Percentiles rank a stretch among this genome's conserved stretches.
Evolutionary conservation across 2,113 vertebrate species (phyloP).

Genomic region (Psammodynastes pulverulentus): DNA sequence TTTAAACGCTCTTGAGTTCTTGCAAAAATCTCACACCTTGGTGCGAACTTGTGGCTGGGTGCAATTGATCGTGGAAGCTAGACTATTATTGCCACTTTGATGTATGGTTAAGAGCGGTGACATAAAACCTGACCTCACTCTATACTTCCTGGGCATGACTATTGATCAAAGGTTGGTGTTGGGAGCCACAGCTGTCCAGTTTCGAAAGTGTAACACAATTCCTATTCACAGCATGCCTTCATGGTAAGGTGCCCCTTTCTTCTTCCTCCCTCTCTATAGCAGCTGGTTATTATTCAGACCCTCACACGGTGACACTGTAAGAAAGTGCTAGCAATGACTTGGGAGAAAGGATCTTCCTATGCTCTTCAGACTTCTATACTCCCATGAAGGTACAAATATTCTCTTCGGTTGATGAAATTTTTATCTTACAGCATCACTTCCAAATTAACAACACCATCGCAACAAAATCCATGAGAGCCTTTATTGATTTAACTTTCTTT

Average conservation of each 20-base stretch:
- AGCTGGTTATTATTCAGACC: conserved; percentile 25
- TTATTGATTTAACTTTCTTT: background rate
- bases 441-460: background rate
- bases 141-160: conserved; percentile 48
- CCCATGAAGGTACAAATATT: no score
- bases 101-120: conserved; percentile 25
- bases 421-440: background rate
- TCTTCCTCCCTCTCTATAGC: conserved; percentile 26
- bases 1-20: background rate
- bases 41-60: background rate
- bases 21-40: background rate
- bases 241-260: background rate
- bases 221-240: conserved; percentile 23
- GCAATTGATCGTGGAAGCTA: conserved; percentile 50
- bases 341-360: background rate
- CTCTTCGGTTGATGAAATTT: background rate
- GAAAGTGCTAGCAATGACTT: background rate
- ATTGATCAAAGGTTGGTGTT: conserved; percentile 44
- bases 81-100: conserved; percentile 51
- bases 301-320: conserved; percentile 17
- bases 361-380: no score
- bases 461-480: no score
- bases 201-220: conserved; percentile 43
- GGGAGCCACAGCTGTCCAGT: conserved; percentile 31
- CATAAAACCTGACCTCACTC: conserved; percentile 44